phyloP scores from a whole-genome alignment of 2,113 vertebrate genomes.

The Candoia aspera region DNA sequence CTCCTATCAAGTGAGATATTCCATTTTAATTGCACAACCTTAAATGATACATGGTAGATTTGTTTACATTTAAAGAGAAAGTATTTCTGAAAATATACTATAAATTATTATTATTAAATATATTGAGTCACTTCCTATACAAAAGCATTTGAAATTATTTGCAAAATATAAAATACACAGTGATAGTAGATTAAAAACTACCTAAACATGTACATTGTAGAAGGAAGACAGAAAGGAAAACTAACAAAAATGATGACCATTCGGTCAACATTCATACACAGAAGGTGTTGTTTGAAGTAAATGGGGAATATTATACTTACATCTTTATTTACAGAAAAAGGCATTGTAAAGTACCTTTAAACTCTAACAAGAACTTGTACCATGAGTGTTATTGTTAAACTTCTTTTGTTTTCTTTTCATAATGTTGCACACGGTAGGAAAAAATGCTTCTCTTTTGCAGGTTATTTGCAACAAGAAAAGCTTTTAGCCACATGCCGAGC shows the following conservation, averaged over 20 bases:
- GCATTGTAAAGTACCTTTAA: not conserved
- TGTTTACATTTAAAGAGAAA: not conserved
- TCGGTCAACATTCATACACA: not conserved
- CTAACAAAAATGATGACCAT: not conserved
- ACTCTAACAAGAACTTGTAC: not conserved
- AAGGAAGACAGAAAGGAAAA: not conserved
- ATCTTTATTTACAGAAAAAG: not conserved
- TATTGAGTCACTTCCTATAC: not conserved
- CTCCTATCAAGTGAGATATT: not conserved
- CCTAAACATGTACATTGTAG: not conserved
- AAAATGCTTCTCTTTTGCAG: constrained; percentile 72
- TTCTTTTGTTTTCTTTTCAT: not conserved
- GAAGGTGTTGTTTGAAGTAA: not conserved
- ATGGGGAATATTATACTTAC: not conserved
- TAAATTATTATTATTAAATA: not conserved
- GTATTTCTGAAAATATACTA: not conserved
- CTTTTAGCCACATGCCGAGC: constrained; percentile 85
- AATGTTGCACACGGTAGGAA: constrained; percentile 9
- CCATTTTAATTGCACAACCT: not conserved
- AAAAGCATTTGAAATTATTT: not conserved
- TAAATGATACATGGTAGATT: not conserved
- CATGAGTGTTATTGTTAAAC: not conserved
- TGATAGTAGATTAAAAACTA: not conserved
- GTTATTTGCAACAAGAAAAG: constrained; percentile 96
- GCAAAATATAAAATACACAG: not conserved